A percentile compares a stretch with the other conserved stretches of the same genome.
These are phyloP conservation scores for Coelopa frigida DNA, from an alignment of 1,140 invertebrate species.

Conservation along the genomic window DNA sequence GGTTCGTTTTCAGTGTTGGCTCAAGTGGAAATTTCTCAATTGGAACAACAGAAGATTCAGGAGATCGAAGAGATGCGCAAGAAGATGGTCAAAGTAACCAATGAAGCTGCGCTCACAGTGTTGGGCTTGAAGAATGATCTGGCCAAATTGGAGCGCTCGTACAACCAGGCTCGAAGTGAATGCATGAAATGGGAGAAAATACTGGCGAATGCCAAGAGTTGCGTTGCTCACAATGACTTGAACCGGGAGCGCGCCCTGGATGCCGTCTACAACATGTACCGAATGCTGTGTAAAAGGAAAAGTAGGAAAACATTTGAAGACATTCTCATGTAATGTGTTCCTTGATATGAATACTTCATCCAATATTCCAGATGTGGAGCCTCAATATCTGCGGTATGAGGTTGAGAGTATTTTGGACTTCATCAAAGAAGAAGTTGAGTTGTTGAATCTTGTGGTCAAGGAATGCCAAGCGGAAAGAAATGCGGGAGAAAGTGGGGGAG, in stretches of 20 bases:
- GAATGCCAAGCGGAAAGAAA: too few species aligned
- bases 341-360: neutral
- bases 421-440: conserved; percentile 32
- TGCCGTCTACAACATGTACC: conserved; percentile 24
- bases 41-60: conserved; percentile 30
- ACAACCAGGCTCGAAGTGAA: conserved; percentile 23
- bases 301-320: conserved; percentile 14
- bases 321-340: neutral
- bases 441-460: conserved; percentile 25
- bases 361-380: conserved; percentile 11
- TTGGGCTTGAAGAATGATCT: conserved; percentile 41
- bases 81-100: conserved; percentile 36
- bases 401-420: conserved; percentile 26
- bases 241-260: conserved; percentile 26
- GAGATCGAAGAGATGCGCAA: conserved; percentile 38
- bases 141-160: conserved; percentile 27
- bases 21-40: conserved; percentile 31
- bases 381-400: neutral
- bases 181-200: conserved; percentile 37
- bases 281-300: conserved; percentile 21
- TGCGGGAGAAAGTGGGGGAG: too few species aligned
- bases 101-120: conserved; percentile 33
- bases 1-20: conserved; percentile 29
- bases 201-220: conserved; percentile 26
- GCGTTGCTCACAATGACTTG: conserved; percentile 17